Evolutionary conservation across 2,113 vertebrate species (phyloP), one percentile per base, ranked within the genome.

Genomic region (Leucoraja erinaceus): DNA sequence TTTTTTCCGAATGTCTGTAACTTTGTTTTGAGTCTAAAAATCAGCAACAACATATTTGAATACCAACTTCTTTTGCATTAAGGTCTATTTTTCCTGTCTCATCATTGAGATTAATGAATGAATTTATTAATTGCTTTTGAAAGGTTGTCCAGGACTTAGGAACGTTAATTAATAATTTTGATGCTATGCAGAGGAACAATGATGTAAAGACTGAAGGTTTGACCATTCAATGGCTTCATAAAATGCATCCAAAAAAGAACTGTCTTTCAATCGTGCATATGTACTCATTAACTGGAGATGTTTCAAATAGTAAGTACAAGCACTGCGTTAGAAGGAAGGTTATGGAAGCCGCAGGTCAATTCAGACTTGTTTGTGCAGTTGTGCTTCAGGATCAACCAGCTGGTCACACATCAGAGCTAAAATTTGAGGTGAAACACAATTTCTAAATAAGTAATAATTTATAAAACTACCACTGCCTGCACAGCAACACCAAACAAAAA

Each of bases 31-130:
- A 68, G 63, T 68, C 31, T 70, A 90, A 90, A 70, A 90, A 70
- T 86, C 66, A 90, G 63, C 63, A 90, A 63, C n/a, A 81, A 81
- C 33, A 90, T 47, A 14, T 68, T 63, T 88, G 56, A 63, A 66
- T 59, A 63, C 25, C n/a, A 11, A 7, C 7, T 5, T 90, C 28
- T 68, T 5, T 68, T 70, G 14, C 18, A 68, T 0, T 38, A 70
- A 11, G 18, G 16, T 68, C 63, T 9, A 18, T 18, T 18, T 68
- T 90, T 10, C 20, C 47, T 54, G 9, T 10, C 38, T 56, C 25
- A 56, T 83, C 78, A 78, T 4, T 78, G 31, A 38, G 31, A 38
- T 47, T 47, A 47, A 47, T 47, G 38, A 47, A 47, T 38, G 14
- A 78, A 78, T 33, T 22, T 16, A 22, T 81, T 81, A 5, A 84